Evolutionary conservation across 2,797 vertebrate species (phyloP), one percentile per base, ranked within the genome.

Genomic region (Epinephelus awoara): DNA sequence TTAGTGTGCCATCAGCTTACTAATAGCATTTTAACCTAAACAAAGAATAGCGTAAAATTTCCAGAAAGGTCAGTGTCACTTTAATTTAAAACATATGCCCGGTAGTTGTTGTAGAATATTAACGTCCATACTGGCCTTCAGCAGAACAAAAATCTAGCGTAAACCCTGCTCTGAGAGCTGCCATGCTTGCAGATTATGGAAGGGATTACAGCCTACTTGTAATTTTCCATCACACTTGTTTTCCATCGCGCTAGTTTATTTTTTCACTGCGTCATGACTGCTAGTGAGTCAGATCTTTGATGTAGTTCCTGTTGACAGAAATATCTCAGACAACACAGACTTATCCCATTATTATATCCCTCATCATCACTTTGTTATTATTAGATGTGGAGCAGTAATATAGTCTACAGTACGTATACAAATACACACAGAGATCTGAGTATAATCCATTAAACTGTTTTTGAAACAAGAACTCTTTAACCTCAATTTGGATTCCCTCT

Each of bases 391-490:
- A 84, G 50, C 25, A 46, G 54, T 64, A 59, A 47, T 61, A 51
- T 21, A 83, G 61, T 52, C 44, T 40, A 50, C 12, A 54, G 8
- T 68, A 40, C 23, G 27, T 62, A n/a, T 59, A 82, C 51, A 79
- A 27, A 79, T 5, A 79, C 47, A 80, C 73, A 71, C 27, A 50
- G 19, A 66, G 42, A 87, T 87, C 55, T 78, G 55, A 65, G 69
- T 67, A 51, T 88, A 85, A 89, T 85, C 87, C 79, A 46, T 85
- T 83, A 72, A 80, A 82, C 61, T 75, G 73, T 84, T 81, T 81
- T 72, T 77, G 65, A 88, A 88, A 88, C 80, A 88, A 85, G 79
- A 84, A 76, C 57, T 79, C 69, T 88, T 91, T 84, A 85, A 78
- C 77, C 80, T 86, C 80, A 86, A 83, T 91, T 91, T 87, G 67